phyloP scores from a whole-genome alignment of 2,888 invertebrate genomes.

The Chymomyza fuscimana region DNA sequence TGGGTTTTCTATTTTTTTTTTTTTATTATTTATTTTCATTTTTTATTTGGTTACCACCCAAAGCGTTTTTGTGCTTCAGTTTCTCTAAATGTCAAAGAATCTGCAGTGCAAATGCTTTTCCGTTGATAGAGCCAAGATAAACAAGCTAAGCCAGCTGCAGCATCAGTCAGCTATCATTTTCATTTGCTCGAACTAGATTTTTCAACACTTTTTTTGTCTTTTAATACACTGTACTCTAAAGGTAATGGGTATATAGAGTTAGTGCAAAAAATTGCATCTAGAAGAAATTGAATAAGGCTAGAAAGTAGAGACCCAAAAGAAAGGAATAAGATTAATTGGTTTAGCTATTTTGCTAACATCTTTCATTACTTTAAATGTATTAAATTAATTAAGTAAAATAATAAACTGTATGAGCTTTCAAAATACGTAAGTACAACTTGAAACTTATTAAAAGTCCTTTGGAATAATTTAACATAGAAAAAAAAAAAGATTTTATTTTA shows the following conservation, averaged over 20 bases:
- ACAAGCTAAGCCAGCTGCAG: conserved; percentile 51
- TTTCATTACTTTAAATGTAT: too few species aligned
- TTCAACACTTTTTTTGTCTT: neutral
- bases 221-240: neutral
- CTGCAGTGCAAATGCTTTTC: conserved; percentile 18
- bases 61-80: conserved; percentile 10
- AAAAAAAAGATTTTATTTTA: too few species aligned
- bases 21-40: neutral
- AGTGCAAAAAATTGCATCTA: neutral
- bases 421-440: too few species aligned
- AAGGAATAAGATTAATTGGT: too few species aligned
- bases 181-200: neutral
- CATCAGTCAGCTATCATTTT: conserved; percentile 14
- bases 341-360: too few species aligned
- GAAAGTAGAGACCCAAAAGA: neutral
- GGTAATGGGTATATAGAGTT: neutral
- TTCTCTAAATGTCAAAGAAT: conserved; percentile 59
- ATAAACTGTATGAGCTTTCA: too few species aligned
- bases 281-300: neutral
- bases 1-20: neutral
- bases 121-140: conserved; percentile 59
- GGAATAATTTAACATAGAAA: too few species aligned
- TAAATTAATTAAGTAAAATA: too few species aligned
- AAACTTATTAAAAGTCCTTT: too few species aligned
- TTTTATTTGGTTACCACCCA: conserved; percentile 17